Conservation (phyloP, 1,140 invertebrate species). For the Drosophila takahashii region DNA sequence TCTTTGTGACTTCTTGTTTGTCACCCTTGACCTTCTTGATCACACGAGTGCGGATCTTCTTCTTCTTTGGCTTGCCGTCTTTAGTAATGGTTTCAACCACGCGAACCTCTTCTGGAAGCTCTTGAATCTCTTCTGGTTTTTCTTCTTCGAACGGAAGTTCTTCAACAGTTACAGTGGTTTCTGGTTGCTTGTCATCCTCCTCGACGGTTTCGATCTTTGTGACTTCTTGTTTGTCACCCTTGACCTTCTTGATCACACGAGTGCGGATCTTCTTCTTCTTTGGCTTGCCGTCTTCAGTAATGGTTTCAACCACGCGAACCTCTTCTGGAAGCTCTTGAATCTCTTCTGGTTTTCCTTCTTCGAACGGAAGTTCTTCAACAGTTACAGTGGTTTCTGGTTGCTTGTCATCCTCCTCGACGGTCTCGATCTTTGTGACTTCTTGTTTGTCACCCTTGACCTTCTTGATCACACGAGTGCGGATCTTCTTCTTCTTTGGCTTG, state of each 20-base stretch:
- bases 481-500: slow-evolving; percentile 7
- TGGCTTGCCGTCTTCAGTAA: slow-evolving; percentile 1
- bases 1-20: slow-evolving; percentile 3
- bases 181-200: not conserved
- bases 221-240: slow-evolving; percentile 7
- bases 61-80: slow-evolving; percentile 7
- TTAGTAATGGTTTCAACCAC: slow-evolving; percentile 1
- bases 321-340: slow-evolving; percentile 2
- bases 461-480: slow-evolving; percentile 2
- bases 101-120: slow-evolving; percentile 4
- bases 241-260: slow-evolving; percentile 3
- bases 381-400: not conserved
- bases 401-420: not conserved
- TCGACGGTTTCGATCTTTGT: slow-evolving; percentile 4
- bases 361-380: not conserved
- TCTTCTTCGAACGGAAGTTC: not conserved
- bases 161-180: not conserved
- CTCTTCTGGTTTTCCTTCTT: not conserved
- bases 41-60: slow-evolving; percentile 1
- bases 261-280: slow-evolving; percentile 8
- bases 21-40: slow-evolving; percentile 9
- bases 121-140: not conserved
- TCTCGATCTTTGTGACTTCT: slow-evolving; percentile 2
- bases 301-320: not conserved
- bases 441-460: slow-evolving; percentile 7